Evolutionary conservation across 2,113 vertebrate species (phyloP).

Genomic region (Pyxicephalus adspersus): DNA sequence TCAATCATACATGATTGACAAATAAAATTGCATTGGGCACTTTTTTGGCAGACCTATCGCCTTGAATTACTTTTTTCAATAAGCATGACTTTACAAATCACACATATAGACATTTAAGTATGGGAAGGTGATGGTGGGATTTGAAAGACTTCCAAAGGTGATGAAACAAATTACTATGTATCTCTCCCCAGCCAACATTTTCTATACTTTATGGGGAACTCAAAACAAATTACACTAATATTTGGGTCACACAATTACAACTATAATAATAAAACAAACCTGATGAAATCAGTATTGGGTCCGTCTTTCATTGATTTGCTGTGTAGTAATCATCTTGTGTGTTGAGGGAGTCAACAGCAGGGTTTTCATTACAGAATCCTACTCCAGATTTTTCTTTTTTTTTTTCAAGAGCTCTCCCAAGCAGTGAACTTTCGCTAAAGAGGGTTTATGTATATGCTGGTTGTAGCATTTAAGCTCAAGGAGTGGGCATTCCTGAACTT

Average conservation of each 20-base stretch:
- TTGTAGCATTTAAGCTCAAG: no score
- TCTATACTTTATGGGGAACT: conserved; percentile 7
- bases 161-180: not conserved
- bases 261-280: no score
- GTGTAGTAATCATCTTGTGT: no score
- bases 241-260: conserved; percentile 4
- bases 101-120: conserved; percentile 19
- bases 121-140: not conserved
- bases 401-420: no score
- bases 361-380: no score
- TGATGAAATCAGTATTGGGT: no score
- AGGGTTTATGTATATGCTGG: no score
- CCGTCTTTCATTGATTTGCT: no score
- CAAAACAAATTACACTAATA: conserved; percentile 7
- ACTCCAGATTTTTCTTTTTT: no score
- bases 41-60: not conserved
- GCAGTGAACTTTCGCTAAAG: no score
- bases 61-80: not conserved
- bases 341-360: no score
- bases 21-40: not conserved
- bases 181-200: conserved; percentile 19
- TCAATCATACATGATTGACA: not conserved
- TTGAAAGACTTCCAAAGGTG: conserved; percentile 14
- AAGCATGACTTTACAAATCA: not conserved
- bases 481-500: no score